Percentiles rank a stretch among this genome's conserved stretches.
These are phyloP conservation scores for Theocolax elegans DNA, from an alignment of 1,140 invertebrate genomes.

Conservation along the genomic window DNA sequence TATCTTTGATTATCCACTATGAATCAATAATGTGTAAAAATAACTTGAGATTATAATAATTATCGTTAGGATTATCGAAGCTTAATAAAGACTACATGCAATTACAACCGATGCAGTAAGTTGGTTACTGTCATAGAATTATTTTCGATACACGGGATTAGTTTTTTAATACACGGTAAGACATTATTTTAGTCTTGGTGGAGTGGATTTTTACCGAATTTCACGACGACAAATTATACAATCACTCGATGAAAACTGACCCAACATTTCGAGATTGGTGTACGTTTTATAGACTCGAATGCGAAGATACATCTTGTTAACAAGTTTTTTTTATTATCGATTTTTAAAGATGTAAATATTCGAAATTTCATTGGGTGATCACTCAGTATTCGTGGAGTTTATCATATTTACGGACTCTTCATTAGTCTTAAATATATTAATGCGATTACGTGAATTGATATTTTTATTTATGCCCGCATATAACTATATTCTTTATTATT, in stretches of 20 bases:
- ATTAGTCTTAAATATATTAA: slow-evolving; percentile 5
- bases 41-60: too few relatives aligned
- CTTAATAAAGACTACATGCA: too few relatives aligned
- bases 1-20: too few relatives aligned
- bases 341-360: background rate
- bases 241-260: background rate
- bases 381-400: background rate
- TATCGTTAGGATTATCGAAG: too few relatives aligned
- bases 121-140: too few relatives aligned
- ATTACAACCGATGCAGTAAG: too few relatives aligned
- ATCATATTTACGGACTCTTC: background rate
- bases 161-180: too few relatives aligned
- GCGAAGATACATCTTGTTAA: background rate
- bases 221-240: too few relatives aligned
- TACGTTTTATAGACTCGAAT: background rate
- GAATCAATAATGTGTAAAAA: too few relatives aligned
- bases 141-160: too few relatives aligned
- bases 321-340: background rate
- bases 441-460: background rate
- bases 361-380: background rate
- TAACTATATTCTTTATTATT: background rate
- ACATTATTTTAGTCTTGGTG: too few relatives aligned
- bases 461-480: background rate
- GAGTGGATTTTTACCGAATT: too few relatives aligned
- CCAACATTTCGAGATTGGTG: background rate